Evolutionary conservation across 2,797 vertebrate genomes (phyloP), one percentile per base, ranked within the genome.

Genomic region (Halcyon smyrnensis): DNA sequence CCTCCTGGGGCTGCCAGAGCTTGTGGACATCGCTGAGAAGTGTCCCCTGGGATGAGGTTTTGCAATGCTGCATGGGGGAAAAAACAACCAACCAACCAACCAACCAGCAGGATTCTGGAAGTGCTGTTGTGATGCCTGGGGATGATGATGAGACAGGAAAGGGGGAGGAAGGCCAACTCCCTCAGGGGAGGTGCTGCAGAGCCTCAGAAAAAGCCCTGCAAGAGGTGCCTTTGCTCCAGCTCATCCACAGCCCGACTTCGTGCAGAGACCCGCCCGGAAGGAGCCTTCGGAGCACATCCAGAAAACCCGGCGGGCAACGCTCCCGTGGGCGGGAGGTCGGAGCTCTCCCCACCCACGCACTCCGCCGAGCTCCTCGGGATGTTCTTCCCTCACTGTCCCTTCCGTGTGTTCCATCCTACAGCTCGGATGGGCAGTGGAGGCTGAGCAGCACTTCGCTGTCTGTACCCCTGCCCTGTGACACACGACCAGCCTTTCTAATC

Each of bases 81-180:
- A 46, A 65, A 53, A 53, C 7, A 32, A 41, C 43, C 43, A 48
- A 15, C 25, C 24, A 50, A 50, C 13, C 15, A 53, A 54, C 6
- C 27, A 48, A 39, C 16, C 41, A 51, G 56, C 62, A 45, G 79
- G 37, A 3, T 64, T 74, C 28, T 45, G 25, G 39, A 45, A 63
- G 56, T 1, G 0, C 50, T 41, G 2, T 2, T 46, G 48, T 1
- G 1, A 20, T 17, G 30, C 56, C n/a, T 46, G 20, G 57, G 45
- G 32, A 41, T 9, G 39, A 20, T 0, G 3, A 20, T 0, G 3
- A 34, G 68, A 30, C 25, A 36, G 20, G 37, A 6, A n/a, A 50
- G 37, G 20, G 56, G 48, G 12, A 62, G 12, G 56, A 69, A 32
- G 56, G 63, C 23, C 0, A 2, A 46, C 43, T 32, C 21, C 18